phyloP scores from a whole-genome alignment of 2,113 vertebrate genomes.

The Pachycephala philippinensis region DNA sequence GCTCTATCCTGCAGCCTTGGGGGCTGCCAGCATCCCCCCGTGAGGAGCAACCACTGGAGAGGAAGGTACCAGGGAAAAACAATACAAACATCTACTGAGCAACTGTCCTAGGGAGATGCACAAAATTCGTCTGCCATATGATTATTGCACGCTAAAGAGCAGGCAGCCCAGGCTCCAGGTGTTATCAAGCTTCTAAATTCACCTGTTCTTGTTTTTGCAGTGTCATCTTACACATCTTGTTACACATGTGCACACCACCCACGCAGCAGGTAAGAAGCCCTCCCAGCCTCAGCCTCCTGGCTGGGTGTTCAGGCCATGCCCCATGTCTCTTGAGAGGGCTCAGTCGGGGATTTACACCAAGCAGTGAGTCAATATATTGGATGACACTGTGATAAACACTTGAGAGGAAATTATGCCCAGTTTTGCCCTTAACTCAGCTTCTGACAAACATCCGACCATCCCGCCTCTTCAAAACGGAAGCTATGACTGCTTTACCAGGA shows the following conservation, averaged over 20 bases:
- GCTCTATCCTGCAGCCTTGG: neutral
- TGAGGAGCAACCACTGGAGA: neutral
- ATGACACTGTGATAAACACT: neutral
- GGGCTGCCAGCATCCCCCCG: neutral
- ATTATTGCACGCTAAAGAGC: accelerated
- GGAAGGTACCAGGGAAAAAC: neutral
- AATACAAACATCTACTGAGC: neutral
- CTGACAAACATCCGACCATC: neutral
- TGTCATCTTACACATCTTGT: neutral
- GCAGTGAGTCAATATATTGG: accelerated
- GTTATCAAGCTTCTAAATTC: neutral
- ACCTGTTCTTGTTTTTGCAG: neutral
- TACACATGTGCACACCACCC: accelerated
- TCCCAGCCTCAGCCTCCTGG: neutral
- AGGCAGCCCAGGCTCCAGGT: neutral
- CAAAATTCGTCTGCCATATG: too few relatives aligned
- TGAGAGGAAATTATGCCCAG: neutral
- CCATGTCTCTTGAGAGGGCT: neutral
- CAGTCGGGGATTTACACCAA: accelerated
- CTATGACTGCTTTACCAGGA: neutral
- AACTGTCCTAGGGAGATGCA: neutral
- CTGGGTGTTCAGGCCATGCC: neutral
- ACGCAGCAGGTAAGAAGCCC: neutral
- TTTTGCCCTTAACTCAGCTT: neutral
- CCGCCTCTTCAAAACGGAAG: neutral